Evolutionary conservation across 2,797 vertebrate genomes (phyloP), one percentile per base, ranked within the genome.

Genomic region (Macropus fuliginosus): DNA sequence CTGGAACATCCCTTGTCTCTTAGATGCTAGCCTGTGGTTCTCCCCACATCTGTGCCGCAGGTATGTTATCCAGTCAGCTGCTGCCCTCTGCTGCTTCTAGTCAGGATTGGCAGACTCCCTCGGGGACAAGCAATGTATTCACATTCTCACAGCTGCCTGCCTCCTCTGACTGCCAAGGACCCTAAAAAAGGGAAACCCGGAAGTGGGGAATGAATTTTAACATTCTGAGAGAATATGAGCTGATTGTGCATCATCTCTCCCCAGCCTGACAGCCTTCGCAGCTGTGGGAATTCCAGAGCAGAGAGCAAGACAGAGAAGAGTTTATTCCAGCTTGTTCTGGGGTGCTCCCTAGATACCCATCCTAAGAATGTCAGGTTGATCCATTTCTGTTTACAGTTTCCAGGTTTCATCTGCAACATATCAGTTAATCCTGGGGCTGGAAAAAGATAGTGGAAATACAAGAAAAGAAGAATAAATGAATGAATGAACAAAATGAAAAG

Each of bases 51-150:
- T 12, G 2, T 54, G 92, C n/a, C 13, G 50, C 40, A 0, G 3
- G 2, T 66, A 10, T 62, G 40, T 94, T 97, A 34, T 13, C 74
- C 59, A 0, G 95, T 93, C 95, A 11, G 96, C 96, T 97, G 95
- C 97, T 93, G 94, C 95, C 97, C 97, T 96, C 98, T 96, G 91
- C 97, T 96, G 98, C 94, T 27, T 57, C 46, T 1, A 31, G 1
- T 3, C 54, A 94, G 96, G 57, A 94, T 31, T 90, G 94, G 21
- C 0, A 0, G 4, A 0, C 46, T 4, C 87, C 55, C 59, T 34
- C 8, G 4, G 74, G 40, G 40, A 87, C 74, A 50, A 50, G 74
- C 74, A 28, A 46, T 4, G 40, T 27, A 3, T 50, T 27, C 21
- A 87, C 74, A 11, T 46, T 21, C 74, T 21, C 40, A 50, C 40